Base-by-base conservation (phyloP, 92 coral and sea anemone genomes). In the Palythoa caribaeorum region DNA sequence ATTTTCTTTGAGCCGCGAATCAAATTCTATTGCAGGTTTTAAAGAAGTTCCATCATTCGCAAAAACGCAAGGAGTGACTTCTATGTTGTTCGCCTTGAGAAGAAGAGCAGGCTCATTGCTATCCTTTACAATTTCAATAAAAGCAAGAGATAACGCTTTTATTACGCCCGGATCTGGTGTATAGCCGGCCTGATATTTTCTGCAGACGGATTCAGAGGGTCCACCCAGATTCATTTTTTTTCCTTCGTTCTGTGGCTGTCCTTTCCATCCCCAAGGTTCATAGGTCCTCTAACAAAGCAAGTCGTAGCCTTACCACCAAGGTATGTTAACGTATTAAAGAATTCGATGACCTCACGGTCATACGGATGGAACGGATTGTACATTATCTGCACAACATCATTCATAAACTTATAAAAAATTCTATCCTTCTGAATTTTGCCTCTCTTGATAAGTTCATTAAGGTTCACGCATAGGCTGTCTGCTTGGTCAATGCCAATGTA, bases 361-460 rank as follows among this genome's bases (percentile, higher is more conserved):
- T 90, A 93, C 80, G 88, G 78, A 68, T 93, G 94, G 48, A 91
- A 91, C 0, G 94, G 94, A 48, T 93, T n/a, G 62, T 77, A 90
- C 93, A 93, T 90, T 14, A 93, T 91, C 17, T 93, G 90, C 21
- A 93, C 70, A 0, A 88, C 93, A 68, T 90, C 93, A 54, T 54
- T 54, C 12, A 6, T 54, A 54, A 54, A 54, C 60, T 54, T 91
- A 85, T 6, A 54, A 54, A 63, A 63, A 2, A 63, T 63, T 59
- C 84, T 93, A 38, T 91, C 92, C 59, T 80, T 91, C 28, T 92
- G 72, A 1, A 93, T 88, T 63, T 90, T 90, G 84, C 95, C 93
- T 84, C 88, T 54, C 36, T 62, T 65, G 1, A 87, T 16, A 35
- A 93, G 92, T 13, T 93, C 95, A 1, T 93, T 80, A 3, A 92